Evolutionary conservation across 2,888 invertebrate genomes (phyloP).

Genomic region (Polydrusus tereticollis): DNA sequence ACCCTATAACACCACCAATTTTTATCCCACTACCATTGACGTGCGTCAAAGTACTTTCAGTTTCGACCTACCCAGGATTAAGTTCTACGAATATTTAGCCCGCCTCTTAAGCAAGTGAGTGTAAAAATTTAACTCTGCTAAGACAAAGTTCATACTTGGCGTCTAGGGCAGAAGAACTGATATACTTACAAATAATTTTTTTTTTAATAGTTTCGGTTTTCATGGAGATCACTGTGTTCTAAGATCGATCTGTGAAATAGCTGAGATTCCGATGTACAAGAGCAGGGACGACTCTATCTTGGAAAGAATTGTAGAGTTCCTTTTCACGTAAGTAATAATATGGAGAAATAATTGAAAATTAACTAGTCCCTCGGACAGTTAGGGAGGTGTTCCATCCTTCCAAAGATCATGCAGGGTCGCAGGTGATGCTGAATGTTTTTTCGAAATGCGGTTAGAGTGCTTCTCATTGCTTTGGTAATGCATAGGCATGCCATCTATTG

Average conservation of each 20-base stretch:
- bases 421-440: too few species aligned
- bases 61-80: constrained; percentile 58
- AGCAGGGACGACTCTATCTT: constrained; percentile 64
- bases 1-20: constrained; percentile 58
- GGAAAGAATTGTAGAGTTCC: constrained; percentile 64
- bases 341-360: background rate
- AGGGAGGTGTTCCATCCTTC: too few species aligned
- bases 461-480: too few species aligned
- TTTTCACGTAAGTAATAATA: constrained; percentile 60
- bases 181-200: background rate
- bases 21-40: constrained; percentile 54
- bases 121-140: background rate
- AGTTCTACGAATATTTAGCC: constrained; percentile 59
- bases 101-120: constrained; percentile 58
- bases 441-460: too few species aligned
- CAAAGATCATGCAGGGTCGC: too few species aligned
- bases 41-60: constrained; percentile 53
- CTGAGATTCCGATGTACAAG: constrained; percentile 61
- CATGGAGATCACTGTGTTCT: constrained; percentile 60
- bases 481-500: too few species aligned
- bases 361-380: background rate
- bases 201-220: constrained; percentile 52
- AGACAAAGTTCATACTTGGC: too few species aligned
- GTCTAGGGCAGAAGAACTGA: background rate
- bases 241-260: constrained; percentile 61